Base-by-base conservation (phyloP, 2,113 vertebrate genomes). In the Bettongia penicillata region DNA sequence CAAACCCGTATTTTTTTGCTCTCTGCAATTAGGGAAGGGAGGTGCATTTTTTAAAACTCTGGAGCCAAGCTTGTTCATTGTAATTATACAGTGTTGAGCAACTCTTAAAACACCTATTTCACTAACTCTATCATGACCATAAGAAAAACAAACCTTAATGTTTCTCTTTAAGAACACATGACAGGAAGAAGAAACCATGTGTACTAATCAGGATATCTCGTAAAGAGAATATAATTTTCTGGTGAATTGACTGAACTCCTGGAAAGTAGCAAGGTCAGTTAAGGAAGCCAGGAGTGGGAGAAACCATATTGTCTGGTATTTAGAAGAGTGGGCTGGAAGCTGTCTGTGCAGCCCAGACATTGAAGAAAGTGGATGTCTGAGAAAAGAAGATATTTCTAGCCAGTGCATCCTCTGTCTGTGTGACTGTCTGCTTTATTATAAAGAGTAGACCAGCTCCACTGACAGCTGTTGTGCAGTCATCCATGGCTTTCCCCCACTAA, bases 361-460 rank as follows among this genome's bases (percentile, higher is more conserved):
- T 57, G 89, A 43, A 4, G 47, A 9, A 43, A 94, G 12, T 51
- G 57, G 90, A 50, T 49, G 43, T 2, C 51, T 55, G 22, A 3
- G 50, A 84, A 55, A 11, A 3, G n/a, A 84, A 55, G 47, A 14
- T 28, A 43, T 57, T 96, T 28, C 16, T 55, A 0, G 2, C 9
- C 77, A n/a, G 5, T 28, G 0, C 51, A 47, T 11, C 43, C 68
- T 91, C 89, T 43, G 8, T 12, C 0, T 53, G 43, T 26, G 49
- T 92, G 92, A 96, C 12, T 22, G 9, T 90, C 25, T n/a, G 43
- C 68, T 89, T 93, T 91, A 47, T 47, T 93, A 91, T 89, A 37
- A 95, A 90, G 52, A 9, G 25, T 48, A 9, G 48, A 77, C 50
- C 49, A 93, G 49, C 14, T 92, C 0, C 25, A 51, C 49, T 55